phyloP scores from a whole-genome alignment of 2,113 vertebrate genomes.

The Triplophysa dalaica region DNA sequence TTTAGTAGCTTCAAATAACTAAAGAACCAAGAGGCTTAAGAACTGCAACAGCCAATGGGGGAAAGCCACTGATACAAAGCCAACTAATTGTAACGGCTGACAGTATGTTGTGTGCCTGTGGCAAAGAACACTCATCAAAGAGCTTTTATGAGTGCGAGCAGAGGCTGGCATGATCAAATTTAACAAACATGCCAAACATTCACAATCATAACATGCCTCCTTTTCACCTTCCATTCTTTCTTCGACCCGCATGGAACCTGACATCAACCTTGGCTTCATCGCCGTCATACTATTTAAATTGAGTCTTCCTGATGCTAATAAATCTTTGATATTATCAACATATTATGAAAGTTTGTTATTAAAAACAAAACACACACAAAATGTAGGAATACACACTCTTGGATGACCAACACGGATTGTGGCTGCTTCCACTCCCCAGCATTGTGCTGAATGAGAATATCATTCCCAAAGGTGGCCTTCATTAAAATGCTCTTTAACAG shows the following conservation, averaged over 20 bases:
- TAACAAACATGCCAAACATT: constrained; percentile 68
- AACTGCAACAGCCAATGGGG: constrained; percentile 32
- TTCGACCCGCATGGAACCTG: constrained; percentile 39
- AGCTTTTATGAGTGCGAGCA: constrained; percentile 36
- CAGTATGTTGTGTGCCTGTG: constrained; percentile 22
- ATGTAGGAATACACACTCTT: constrained; percentile 32
- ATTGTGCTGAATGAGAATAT: not conserved
- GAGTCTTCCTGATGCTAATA: constrained; percentile 37
- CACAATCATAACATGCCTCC: constrained; percentile 62
- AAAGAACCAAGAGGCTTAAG: not conserved
- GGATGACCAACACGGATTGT: not conserved
- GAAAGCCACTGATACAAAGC: constrained; percentile 13
- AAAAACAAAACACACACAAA: constrained; percentile 43
- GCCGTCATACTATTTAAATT: constrained; percentile 30
- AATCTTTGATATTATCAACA: constrained; percentile 42
- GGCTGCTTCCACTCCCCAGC: not conserved
- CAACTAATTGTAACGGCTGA: constrained; percentile 33
- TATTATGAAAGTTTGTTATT: constrained; percentile 24
- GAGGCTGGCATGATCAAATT: constrained; percentile 45
- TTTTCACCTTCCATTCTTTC: constrained; percentile 4
- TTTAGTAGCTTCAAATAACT: not conserved
- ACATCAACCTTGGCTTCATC: constrained; percentile 47
- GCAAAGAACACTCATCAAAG: constrained; percentile 40
- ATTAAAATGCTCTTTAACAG: not conserved
- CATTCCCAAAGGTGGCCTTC: not conserved